A percentile compares a stretch with the other conserved stretches of the same genome.
These are phyloP conservation scores for Cantharis nigra DNA, from an alignment of 2,888 invertebrate species.

Conservation along the genomic window DNA sequence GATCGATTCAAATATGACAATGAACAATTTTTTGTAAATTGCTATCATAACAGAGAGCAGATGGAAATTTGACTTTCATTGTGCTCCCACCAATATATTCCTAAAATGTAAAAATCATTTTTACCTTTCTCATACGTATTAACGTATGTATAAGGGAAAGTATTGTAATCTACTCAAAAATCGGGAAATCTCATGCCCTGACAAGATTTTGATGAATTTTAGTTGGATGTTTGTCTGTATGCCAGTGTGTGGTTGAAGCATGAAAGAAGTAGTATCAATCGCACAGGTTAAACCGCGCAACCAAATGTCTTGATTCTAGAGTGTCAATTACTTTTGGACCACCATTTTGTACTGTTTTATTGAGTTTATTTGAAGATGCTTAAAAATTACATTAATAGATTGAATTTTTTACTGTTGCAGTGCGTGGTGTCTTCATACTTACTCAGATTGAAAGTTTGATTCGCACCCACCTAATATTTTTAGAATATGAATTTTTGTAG, in stretches of 20 bases:
- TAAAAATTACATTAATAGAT: neutral
- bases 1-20: neutral
- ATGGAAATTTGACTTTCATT: neutral
- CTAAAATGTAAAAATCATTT: neutral
- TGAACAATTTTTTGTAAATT: neutral
- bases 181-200: no score
- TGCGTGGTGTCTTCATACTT: neutral
- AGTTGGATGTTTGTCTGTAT: no score
- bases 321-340: no score
- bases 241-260: no score
- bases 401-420: neutral
- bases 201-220: no score
- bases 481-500: conserved; percentile 25
- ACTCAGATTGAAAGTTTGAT: neutral
- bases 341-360: no score
- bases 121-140: neutral
- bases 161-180: no score
- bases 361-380: no score
- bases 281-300: no score
- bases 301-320: no score
- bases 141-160: no score
- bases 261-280: no score
- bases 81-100: neutral
- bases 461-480: conserved; percentile 5
- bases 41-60: neutral